Percentiles rank a stretch among this genome's conserved stretches.
phyloP scores from a whole-genome alignment of 2,888 invertebrate genomes.

The Cosmia trapezina region DNA sequence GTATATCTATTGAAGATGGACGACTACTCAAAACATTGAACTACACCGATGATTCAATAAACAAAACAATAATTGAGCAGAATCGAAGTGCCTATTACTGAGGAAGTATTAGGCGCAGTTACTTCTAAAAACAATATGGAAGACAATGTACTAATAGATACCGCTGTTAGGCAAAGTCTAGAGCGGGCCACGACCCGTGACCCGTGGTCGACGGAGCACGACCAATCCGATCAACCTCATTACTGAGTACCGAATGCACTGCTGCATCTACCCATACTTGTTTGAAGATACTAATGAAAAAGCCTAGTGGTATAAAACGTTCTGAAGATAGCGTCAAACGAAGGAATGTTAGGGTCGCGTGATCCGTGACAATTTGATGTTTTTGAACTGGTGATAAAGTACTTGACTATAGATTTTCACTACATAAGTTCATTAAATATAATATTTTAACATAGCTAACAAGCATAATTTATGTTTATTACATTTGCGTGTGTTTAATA shows the following conservation, averaged over 20 bases:
- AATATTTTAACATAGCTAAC: constrained; percentile 5
- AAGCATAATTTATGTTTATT: constrained; percentile 11
- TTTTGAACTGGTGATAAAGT: constrained; percentile 1
- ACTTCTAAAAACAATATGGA: constrained; percentile 47
- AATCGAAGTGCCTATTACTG: neutral
- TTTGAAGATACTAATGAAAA: constrained; percentile 27
- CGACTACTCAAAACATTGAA: constrained; percentile 15
- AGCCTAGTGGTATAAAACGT: constrained; percentile 8
- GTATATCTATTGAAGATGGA: constrained; percentile 11
- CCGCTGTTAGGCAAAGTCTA: constrained; percentile 63
- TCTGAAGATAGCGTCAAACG: neutral
- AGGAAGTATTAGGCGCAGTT: constrained; percentile 30
- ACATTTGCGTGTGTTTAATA: neutral
- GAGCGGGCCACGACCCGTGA: constrained; percentile 78
- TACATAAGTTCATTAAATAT: too few relatives aligned
- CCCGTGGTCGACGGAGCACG: constrained; percentile 77
- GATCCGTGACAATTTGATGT: constrained; percentile 14
- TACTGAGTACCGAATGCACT: constrained; percentile 68
- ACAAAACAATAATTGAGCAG: constrained; percentile 26
- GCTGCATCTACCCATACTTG: constrained; percentile 39
- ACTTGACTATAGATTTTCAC: too few relatives aligned
- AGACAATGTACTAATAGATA: constrained; percentile 61
- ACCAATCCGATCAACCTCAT: constrained; percentile 83
- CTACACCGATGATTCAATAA: constrained; percentile 31
- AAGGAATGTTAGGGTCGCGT: constrained; percentile 18